Percentiles rank a stretch among this genome's conserved stretches.
Evolutionary conservation across 2,888 invertebrate genomes (phyloP).

Genomic region (Clanis bilineata): DNA sequence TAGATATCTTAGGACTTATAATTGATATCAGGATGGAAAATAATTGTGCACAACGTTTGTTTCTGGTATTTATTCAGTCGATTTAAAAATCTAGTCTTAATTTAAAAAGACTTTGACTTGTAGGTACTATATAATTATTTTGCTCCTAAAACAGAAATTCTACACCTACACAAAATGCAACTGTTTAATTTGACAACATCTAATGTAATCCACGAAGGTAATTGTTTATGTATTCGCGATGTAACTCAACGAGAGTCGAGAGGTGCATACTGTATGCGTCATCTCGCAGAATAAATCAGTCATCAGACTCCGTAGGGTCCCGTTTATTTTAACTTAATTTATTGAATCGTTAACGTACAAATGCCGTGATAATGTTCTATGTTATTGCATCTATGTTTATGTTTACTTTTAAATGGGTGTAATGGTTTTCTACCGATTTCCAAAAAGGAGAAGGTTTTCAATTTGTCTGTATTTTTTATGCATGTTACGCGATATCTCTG

Average conservation of each 20-base stretch:
- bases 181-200: neutral
- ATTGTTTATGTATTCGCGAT: conserved; percentile 49
- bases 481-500: too few species aligned
- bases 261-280: conserved; percentile 45
- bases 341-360: conserved; percentile 48
- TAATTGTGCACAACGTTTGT: too few species aligned
- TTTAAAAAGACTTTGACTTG: too few species aligned
- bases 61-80: too few species aligned
- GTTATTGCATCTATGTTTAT: conserved; percentile 13
- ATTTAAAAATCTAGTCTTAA: too few species aligned
- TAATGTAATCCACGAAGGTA: conserved; percentile 12
- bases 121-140: too few species aligned
- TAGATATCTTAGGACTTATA: too few species aligned
- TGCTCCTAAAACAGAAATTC: neutral
- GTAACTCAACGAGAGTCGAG: conserved; percentile 62
- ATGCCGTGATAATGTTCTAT: conserved; percentile 34
- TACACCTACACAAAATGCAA: neutral
- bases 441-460: too few species aligned
- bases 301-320: conserved; percentile 45
- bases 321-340: conserved; percentile 62
- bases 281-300: conserved; percentile 53
- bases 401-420: conserved; percentile 10
- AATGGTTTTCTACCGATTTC: neutral
- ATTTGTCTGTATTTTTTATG: neutral
- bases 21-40: too few species aligned